Evolutionary conservation across 2,113 vertebrate species (phyloP), one percentile per base, ranked within the genome.

Genomic region (Puffinus mauretanicus): DNA sequence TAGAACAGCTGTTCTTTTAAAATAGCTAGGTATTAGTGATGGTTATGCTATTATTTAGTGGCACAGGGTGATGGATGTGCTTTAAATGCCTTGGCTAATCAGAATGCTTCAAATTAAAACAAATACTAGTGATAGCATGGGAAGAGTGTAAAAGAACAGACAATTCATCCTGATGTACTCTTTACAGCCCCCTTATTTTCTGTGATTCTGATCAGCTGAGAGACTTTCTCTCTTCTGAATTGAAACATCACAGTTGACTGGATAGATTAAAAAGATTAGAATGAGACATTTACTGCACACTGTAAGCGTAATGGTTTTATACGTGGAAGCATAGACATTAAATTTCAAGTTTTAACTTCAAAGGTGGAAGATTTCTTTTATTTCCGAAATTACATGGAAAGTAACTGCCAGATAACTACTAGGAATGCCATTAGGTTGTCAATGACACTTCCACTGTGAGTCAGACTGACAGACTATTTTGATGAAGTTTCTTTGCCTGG

Each of bases 381-480:
- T 30, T 76, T 65, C 73, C 77, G 34, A 16, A 25, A 27, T 57
- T 42, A 38, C 57, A 61, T 17, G 62, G 52, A 26, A 77, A 60
- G 17, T 70, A 86, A 65, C 16, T 93, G 89, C 67, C 89, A 88
- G 88, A 9, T 64, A 78, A 85, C 96, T 95, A 69, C 72, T 92
- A 87, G 94, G 96, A 86, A n/a, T 61, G 83, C 64, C 67, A 64
- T 36, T 38, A 71, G 80, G 64, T 49, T 72, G 94, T 73, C 88
- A 89, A 36, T 60, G 92, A 27, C 85, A 30, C 2, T 70, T 86
- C 83, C n/a, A 13, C 8, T 42, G 83, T 93, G 94, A 92, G 92
- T 95, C 96, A 96, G 65, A 17, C 19, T 88, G 94, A 52, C 91
- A 92, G 49, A 29, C 73, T 58, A 58, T 30, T 95, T 66, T 92